phyloP scores from a whole-genome alignment of 2,113 vertebrate species.

The Coracopsis vasa region DNA sequence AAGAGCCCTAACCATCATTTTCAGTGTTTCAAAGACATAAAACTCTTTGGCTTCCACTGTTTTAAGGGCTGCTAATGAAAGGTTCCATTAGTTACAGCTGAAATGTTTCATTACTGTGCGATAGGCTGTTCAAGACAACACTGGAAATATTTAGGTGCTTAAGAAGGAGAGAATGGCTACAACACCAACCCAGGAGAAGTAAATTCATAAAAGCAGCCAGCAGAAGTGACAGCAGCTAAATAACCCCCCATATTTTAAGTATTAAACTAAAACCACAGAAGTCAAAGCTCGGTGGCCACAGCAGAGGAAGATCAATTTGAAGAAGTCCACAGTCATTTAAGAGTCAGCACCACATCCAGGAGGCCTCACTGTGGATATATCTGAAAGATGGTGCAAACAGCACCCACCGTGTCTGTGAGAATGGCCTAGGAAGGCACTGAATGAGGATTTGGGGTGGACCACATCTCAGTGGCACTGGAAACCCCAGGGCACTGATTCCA shows the following conservation, averaged over 20 bases:
- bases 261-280: neutral
- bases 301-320: neutral
- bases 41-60: neutral
- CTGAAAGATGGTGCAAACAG: neutral
- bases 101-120: neutral
- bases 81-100: neutral
- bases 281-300: neutral
- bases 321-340: neutral
- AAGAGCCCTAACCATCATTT: neutral
- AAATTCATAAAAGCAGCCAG: neutral
- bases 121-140: neutral
- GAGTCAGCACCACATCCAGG: neutral
- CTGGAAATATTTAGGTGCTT: neutral
- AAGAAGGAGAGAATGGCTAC: neutral
- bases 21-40: conserved; percentile 5
- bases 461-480: neutral
- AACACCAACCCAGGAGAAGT: neutral
- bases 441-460: neutral
- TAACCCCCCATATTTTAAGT: neutral
- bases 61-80: neutral
- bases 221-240: neutral
- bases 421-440: neutral
- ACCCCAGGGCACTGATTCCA: neutral
- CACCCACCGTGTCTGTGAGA: rapidly evolving
- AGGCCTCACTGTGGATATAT: neutral